phyloP scores from a whole-genome alignment of 2,888 invertebrate genomes.

The Trachelus tabidus region DNA sequence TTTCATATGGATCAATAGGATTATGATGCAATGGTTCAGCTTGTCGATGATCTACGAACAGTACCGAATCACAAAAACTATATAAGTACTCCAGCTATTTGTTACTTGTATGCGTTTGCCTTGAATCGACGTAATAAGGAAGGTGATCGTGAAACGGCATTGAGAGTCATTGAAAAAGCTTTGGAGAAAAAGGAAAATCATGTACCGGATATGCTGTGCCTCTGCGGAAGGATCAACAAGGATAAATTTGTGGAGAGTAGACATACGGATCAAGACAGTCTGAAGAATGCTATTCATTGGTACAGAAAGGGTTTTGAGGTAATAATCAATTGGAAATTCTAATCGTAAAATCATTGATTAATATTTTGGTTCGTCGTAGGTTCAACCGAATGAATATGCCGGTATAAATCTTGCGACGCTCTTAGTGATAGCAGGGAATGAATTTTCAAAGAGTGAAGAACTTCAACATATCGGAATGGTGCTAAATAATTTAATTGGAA shows the following conservation, averaged over 20 bases:
- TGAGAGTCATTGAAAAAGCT: conserved; percentile 91
- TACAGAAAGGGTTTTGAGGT: conserved; percentile 94
- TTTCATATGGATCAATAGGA: conserved; percentile 68
- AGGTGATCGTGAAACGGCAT: conserved; percentile 94
- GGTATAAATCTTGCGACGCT: conserved; percentile 98
- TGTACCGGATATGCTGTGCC: conserved; percentile 96
- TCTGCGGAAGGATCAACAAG: conserved; percentile 97
- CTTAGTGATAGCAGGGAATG: conserved; percentile 95
- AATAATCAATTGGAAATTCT: conserved; percentile 12
- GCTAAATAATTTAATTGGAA: conserved; percentile 95
- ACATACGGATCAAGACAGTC: conserved; percentile 87
- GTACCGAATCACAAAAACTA: conserved; percentile 90
- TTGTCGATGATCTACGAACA: conserved; percentile 92
- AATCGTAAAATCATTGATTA: neutral
- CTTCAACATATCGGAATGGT: conserved; percentile 94
- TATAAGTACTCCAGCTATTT: conserved; percentile 89
- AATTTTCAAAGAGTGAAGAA: conserved; percentile 91
- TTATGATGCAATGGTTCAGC: conserved; percentile 96
- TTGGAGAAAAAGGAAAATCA: conserved; percentile 93
- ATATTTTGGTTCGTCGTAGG: conserved; percentile 54
- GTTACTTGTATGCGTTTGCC: conserved; percentile 96
- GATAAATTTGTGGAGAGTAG: conserved; percentile 97
- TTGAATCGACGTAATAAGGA: conserved; percentile 93
- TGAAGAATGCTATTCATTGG: conserved; percentile 96
- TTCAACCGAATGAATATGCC: conserved; percentile 98